Evolutionary conservation across 2,797 vertebrate species (phyloP), one percentile per base, ranked within the genome.

Genomic region (Helicolenus hilgendorfi): DNA sequence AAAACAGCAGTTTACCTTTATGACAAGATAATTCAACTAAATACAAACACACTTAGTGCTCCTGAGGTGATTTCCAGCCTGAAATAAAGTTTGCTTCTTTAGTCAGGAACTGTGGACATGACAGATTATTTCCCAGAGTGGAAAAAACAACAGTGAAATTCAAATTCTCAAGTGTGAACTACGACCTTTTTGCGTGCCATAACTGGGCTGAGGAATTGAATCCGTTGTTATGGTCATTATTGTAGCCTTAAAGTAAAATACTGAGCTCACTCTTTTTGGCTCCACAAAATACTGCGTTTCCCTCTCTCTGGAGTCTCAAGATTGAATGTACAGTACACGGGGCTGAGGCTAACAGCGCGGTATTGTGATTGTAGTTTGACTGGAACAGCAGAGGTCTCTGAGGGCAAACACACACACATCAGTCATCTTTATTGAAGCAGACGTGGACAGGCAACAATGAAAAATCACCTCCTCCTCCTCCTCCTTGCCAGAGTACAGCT

Each of bases 331-430:
- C 31, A 72, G 33, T 53, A n/a, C 33, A 20, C 2, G 2, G 20
- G 49, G 7, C 49, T 62, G 60, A 72, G 64, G 56, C 64, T n/a
- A 24, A 79, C 68, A 55, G 55, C 53, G 27, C 36, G 15, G 69
- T 78, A 75, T 49, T 77, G 70, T 82, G 75, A 90, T 89, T 86
- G 67, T 72, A 75, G 77, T 71, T 63, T n/a, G 65, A 89, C 65
- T 78, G 77, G 73, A 89, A 84, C 76, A 72, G 77, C 77, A 79
- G 69, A 41, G 35, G 69, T 83, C 78, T 86, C 80, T 20, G 62
- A 83, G 84, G 82, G 65, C 56, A 79, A 89, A 70, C 67, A 89
- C 71, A 79, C 67, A 79, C 85, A 83, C 87, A 84, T 94, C 89
- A 73, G 36, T 94, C 71, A 83, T 84, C 26, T 63, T 75, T 70